Evolutionary conservation across 2,888 invertebrate genomes (phyloP).

Genomic region (Syritta pipiens): DNA sequence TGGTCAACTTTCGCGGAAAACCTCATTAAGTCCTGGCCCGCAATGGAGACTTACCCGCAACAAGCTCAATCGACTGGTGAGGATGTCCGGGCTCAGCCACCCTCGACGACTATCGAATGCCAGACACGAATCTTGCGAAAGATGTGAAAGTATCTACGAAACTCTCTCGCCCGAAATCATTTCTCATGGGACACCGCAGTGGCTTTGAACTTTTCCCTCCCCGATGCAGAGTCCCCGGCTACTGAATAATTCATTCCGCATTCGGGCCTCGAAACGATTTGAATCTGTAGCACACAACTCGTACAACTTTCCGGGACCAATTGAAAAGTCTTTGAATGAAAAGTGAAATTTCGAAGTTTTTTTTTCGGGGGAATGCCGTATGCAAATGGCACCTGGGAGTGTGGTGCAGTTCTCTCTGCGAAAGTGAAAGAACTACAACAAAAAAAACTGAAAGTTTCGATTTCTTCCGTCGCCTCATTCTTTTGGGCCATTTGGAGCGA

Average conservation of each 20-base stretch:
- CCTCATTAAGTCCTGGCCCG: conserved; percentile 10
- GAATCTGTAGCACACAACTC: conserved; percentile 53
- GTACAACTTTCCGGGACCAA: conserved; percentile 44
- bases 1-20: conserved; percentile 36
- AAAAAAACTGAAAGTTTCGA: conserved; percentile 53
- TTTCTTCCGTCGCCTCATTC: conserved; percentile 7
- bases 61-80: conserved; percentile 21
- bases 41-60: conserved; percentile 11
- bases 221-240: conserved; percentile 16
- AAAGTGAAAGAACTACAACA: conserved; percentile 46
- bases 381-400: conserved; percentile 44
- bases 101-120: too few species aligned
- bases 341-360: conserved; percentile 60
- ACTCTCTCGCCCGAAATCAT: conserved; percentile 4
- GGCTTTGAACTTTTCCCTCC: conserved; percentile 34
- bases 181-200: conserved; percentile 21
- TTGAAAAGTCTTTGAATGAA: conserved; percentile 50
- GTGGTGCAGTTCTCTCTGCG: conserved; percentile 8
- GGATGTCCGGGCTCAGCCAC: not conserved
- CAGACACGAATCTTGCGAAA: not conserved
- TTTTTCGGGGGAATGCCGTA: conserved; percentile 39
- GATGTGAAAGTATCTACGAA: conserved; percentile 40
- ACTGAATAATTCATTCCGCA: conserved; percentile 57
- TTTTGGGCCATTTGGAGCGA: not conserved
- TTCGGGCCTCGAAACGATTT: conserved; percentile 36